These are phyloP conservation scores for Athalia circularis DNA, from an alignment of 2,888 invertebrate species.

Conservation along the genomic window DNA sequence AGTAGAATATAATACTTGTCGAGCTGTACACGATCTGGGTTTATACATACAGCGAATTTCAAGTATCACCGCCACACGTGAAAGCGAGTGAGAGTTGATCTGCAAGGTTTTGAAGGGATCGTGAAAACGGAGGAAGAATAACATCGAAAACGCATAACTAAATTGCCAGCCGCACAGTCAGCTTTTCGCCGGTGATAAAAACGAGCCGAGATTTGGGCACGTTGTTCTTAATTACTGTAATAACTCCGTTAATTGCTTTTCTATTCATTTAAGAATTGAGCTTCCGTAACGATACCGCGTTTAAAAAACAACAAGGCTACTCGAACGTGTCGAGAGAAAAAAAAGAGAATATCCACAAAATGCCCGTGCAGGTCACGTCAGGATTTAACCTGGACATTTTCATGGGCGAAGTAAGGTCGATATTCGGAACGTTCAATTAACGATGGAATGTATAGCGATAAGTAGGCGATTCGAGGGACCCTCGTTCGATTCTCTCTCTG, in stretches of 20 bases:
- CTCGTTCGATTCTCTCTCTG: too few relatives aligned
- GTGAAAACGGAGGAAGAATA: neutral
- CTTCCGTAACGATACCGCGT: too few relatives aligned
- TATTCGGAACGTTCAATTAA: too few relatives aligned
- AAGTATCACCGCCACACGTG: conserved; percentile 4
- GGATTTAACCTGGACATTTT: too few relatives aligned
- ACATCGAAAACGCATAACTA: conserved; percentile 16
- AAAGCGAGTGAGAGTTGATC: neutral
- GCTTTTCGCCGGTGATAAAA: neutral
- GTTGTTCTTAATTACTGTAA: conserved; percentile 19
- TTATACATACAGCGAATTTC: neutral
- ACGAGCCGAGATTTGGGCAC: neutral
- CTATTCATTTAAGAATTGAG: conserved; percentile 10
- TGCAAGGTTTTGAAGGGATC: conserved; percentile 22
- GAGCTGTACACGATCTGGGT: too few relatives aligned
- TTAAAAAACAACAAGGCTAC: too few relatives aligned
- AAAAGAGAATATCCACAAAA: too few relatives aligned
- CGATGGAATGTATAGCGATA: too few relatives aligned
- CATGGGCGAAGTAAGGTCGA: too few relatives aligned
- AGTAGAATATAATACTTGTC: neutral
- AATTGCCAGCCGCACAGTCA: neutral
- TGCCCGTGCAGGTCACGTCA: too few relatives aligned
- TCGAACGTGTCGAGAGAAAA: too few relatives aligned
- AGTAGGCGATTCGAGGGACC: too few relatives aligned
- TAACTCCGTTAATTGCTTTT: conserved; percentile 31